Percentiles rank a stretch among this genome's conserved stretches.
Conservation (phyloP, 2,888 invertebrate species). For the Mellilla xanthometata region DNA sequence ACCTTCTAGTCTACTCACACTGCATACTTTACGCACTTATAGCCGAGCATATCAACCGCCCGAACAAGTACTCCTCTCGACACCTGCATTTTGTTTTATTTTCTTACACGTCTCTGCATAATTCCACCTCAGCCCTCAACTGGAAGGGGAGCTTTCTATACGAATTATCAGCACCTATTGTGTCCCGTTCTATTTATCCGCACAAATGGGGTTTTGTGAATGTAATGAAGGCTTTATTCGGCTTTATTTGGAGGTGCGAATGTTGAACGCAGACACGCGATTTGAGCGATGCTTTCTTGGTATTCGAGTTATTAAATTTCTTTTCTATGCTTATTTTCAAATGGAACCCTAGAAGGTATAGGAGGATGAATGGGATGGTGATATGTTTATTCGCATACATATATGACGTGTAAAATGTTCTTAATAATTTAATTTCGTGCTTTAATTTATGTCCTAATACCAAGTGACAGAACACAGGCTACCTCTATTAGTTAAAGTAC, state of each 20-base stretch:
- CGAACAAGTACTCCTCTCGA: slow-evolving; percentile 41
- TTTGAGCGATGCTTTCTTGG: slow-evolving; percentile 45
- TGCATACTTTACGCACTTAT: no score
- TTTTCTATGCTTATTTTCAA: slow-evolving; percentile 20
- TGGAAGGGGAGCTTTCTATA: slow-evolving; percentile 71
- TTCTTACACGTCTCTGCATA: slow-evolving; percentile 68
- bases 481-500: no score
- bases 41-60: slow-evolving; percentile 21
- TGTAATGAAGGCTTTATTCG: slow-evolving; percentile 76
- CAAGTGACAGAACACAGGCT: no score
- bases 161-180: slow-evolving; percentile 74
- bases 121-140: slow-evolving; percentile 69
- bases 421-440: no score
- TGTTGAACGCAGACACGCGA: slow-evolving; percentile 54
- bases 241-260: slow-evolving; percentile 77
- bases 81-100: slow-evolving; percentile 77
- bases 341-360: slow-evolving; percentile 4
- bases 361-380: neutral
- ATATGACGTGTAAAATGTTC: no score
- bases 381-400: neutral
- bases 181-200: slow-evolving; percentile 68
- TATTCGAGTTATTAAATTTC: slow-evolving; percentile 38
- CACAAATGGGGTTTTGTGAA: slow-evolving; percentile 73
- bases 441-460: no score
- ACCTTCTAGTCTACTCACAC: no score